phyloP scores from a whole-genome alignment of 2,113 vertebrate genomes.

The Ammodytes dubius region DNA sequence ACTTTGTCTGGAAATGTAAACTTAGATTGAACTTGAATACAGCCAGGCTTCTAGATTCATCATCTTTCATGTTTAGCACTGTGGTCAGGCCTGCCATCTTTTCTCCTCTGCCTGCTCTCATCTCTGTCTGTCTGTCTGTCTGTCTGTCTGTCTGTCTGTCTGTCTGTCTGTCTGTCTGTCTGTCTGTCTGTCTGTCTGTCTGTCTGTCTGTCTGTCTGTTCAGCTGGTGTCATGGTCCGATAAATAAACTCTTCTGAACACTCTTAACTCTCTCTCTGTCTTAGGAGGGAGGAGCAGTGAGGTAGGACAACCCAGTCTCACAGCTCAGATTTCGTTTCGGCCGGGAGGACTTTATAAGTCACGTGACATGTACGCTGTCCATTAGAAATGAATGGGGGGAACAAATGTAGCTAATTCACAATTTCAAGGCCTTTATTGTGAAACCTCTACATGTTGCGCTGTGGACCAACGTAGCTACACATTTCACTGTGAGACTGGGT shows the following conservation, averaged over 20 bases:
- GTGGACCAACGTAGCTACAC: no score
- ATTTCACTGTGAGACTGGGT: no score
- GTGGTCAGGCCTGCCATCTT: constrained; percentile 29
- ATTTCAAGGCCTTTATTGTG: no score
- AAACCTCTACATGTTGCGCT: no score
- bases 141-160: constrained; percentile 31
- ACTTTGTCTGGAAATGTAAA: constrained; percentile 54
- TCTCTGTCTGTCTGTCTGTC: constrained; percentile 41
- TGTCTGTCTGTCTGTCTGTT: constrained; percentile 35
- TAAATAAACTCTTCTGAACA: constrained; percentile 51
- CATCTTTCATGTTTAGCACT: constrained; percentile 7
- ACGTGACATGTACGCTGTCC: no score
- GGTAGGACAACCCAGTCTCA: no score
- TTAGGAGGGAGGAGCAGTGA: constrained; percentile 1
- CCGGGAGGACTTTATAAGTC: no score
- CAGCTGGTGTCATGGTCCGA: constrained; percentile 44
- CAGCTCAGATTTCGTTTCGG: no score
- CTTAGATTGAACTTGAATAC: constrained; percentile 44
- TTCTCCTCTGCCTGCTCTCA: constrained; percentile 32
- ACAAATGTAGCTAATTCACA: no score
- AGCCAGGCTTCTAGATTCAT: constrained; percentile 43
- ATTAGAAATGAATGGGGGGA: no score
- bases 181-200: constrained; percentile 21
- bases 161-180: constrained; percentile 30
- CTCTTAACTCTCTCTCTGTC: constrained; percentile 30